These are phyloP conservation scores for Zaprionus taronus DNA, from an alignment of 1,140 invertebrate genomes.

Conservation along the genomic window DNA sequence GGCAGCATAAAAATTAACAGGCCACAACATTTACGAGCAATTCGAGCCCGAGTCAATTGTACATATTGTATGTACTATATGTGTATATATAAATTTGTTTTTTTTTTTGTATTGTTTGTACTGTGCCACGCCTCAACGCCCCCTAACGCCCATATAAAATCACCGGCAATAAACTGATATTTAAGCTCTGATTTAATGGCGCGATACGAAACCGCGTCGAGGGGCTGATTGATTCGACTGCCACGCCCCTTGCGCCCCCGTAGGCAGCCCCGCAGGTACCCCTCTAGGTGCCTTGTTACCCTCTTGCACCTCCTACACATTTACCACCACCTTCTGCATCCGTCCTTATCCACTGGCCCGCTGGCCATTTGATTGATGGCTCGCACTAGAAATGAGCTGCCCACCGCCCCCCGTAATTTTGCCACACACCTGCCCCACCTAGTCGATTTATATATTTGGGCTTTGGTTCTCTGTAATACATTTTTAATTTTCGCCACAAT, in stretches of 20 bases:
- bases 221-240: conserved; percentile 50
- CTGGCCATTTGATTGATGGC: conserved; percentile 51
- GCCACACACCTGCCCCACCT: neutral
- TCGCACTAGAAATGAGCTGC: conserved; percentile 21
- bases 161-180: conserved; percentile 51
- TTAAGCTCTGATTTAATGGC: conserved; percentile 57
- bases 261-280: neutral
- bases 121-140: neutral
- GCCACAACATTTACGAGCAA: conserved; percentile 34
- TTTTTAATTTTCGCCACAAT: conserved; percentile 48
- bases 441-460: conserved; percentile 39
- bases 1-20: conserved; percentile 38
- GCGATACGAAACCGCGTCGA: conserved; percentile 41
- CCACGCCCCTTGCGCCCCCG: neutral
- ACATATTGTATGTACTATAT: conserved; percentile 33
- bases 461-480: conserved; percentile 31
- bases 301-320: too few species aligned
- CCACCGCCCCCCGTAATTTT: neutral
- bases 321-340: neutral
- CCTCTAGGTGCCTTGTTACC: neutral
- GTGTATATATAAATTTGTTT: conserved; percentile 4
- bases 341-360: conserved; percentile 19
- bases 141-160: conserved; percentile 32
- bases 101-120: neutral
- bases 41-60: conserved; percentile 37